Evolutionary conservation across 2,888 invertebrate genomes (phyloP).

Genomic region (Drosophila anceps): DNA sequence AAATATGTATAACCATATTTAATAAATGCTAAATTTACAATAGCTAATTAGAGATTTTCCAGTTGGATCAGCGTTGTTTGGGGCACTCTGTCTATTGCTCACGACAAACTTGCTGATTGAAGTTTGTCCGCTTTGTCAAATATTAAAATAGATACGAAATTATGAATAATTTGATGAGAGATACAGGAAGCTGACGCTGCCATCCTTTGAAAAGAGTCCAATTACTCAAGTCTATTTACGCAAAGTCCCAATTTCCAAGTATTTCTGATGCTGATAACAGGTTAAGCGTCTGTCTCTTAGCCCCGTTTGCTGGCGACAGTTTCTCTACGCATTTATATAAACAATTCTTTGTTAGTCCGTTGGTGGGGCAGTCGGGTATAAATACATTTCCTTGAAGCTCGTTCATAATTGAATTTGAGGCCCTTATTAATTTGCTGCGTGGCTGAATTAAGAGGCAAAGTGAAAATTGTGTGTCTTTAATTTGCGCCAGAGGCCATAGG

Average conservation of each 20-base stretch:
- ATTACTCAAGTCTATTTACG: slow-evolving; percentile 7
- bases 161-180: background rate
- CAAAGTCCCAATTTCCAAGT: background rate
- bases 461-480: slow-evolving; percentile 30
- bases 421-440: slow-evolving; percentile 28
- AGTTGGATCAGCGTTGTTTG: no score
- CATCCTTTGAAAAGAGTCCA: background rate
- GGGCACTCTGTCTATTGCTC: background rate
- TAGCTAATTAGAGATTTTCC: no score
- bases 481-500: slow-evolving; percentile 13
- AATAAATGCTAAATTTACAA: no score
- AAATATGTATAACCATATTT: no score
- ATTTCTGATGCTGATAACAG: background rate
- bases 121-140: background rate
- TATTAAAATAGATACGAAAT: background rate
- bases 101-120: background rate
- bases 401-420: slow-evolving; percentile 26
- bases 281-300: background rate
- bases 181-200: background rate
- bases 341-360: background rate
- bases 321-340: background rate
- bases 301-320: background rate
- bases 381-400: slow-evolving; percentile 6
- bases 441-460: slow-evolving; percentile 19
- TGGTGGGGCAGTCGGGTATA: background rate